Base-by-base conservation (phyloP, 2,113 vertebrate genomes). In the Periophthalmus modestus region DNA sequence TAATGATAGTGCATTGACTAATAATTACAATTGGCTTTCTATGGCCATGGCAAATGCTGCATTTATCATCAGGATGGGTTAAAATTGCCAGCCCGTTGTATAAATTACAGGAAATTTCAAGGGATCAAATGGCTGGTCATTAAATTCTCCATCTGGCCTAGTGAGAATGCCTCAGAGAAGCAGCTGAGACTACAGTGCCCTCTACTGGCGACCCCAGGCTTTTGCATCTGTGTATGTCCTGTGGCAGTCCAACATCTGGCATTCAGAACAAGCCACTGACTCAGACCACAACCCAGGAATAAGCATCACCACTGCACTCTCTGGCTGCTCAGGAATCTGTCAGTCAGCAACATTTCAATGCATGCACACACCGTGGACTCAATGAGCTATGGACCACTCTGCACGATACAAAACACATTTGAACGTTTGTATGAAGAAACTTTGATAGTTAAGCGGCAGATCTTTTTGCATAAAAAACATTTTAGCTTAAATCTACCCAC, bases 291-390 rank as follows among this genome's bases (percentile, higher is more conserved):
- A 75, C 77, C 85, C 83, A 85, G 85, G 86, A 90, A 92, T 89
- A 86, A 87, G 86, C 81, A 76, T 74, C 88, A 76, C 82, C 82
- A 79, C 85, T 87, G 80, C 73, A 87, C 82, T 83, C 86, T 86
- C 75, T 77, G 83, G 85, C 83, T 84, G 88, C 85, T 75, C 71
- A 87, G 88, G 91, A 92, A 92, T 92, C 89, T 69, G 81, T 82
- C 83, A 82, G 91, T 92, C 91, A 91, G 91, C 91, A 92, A 85
- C 83, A 90, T 84, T 90, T 87, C 73, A 65, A 73, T 79, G 77
- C 83, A 75, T 66, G 23, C 54, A 70, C 58, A 68, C 50, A 68
- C 76, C 77, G 79, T 85, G 62, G 65, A 69, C 71, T 80, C 82
- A 83, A 83, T 79, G 85, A 84, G 81, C 81, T 89, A 62, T 2